These are phyloP conservation scores for Panonychus citri DNA, from an alignment of 1,140 invertebrate species.

Conservation along the genomic window DNA sequence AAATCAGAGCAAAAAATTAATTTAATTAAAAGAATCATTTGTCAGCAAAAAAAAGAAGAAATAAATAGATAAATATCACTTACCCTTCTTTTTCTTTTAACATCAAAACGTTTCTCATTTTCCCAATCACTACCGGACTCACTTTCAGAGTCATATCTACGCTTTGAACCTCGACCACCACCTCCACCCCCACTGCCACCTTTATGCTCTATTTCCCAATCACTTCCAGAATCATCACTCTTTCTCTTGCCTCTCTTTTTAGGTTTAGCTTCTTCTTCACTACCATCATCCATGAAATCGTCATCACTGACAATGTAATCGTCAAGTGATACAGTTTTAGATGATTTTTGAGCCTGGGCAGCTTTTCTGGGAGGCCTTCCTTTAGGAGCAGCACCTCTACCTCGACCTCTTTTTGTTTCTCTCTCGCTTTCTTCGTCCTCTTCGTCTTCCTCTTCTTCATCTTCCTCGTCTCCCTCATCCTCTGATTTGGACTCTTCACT, in stretches of 20 bases:
- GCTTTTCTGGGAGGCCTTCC: slow-evolving; percentile 3
- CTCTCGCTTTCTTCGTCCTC: slow-evolving; percentile 11
- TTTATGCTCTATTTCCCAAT: slow-evolving; percentile 15
- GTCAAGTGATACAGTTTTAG: slow-evolving; percentile 1
- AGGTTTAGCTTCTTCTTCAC: slow-evolving; percentile 8
- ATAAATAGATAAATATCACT: background rate
- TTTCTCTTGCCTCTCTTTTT: slow-evolving; percentile 1
- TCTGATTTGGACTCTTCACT: slow-evolving; percentile 2
- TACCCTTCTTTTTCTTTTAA: background rate
- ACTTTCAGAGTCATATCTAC: slow-evolving; percentile 8
- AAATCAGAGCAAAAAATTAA: background rate
- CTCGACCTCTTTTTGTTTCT: slow-evolving; percentile 6
- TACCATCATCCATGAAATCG: slow-evolving; percentile 2
- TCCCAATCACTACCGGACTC: slow-evolving; percentile 15
- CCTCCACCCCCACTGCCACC: slow-evolving; percentile 5
- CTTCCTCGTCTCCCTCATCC: slow-evolving; percentile 8
- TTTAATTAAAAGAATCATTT: background rate
- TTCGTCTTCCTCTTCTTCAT: slow-evolving; percentile 3
- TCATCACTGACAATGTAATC: slow-evolving; percentile 10
- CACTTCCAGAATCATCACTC: slow-evolving; percentile 13
- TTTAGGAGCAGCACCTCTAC: background rate
- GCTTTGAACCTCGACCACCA: slow-evolving; percentile 1
- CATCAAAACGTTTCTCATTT: background rate
- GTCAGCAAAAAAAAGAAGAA: background rate
- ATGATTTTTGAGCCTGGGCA: background rate